These are phyloP conservation scores for Platycheirus albimanus DNA, from an alignment of 2,888 invertebrate genomes.

Conservation along the genomic window DNA sequence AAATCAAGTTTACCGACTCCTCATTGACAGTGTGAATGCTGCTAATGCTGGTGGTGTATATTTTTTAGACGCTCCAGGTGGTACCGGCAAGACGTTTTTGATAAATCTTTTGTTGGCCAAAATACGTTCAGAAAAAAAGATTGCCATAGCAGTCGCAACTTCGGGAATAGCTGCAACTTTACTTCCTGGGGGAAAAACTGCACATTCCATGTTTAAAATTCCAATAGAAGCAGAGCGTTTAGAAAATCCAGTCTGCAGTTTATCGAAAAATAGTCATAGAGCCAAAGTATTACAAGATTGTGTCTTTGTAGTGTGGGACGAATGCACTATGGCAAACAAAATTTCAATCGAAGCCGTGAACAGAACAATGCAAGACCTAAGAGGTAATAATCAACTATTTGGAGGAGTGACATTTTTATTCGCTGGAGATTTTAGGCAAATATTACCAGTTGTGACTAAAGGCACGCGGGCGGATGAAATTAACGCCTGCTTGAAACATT, in stretches of 20 bases:
- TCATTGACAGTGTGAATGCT: too few relatives aligned
- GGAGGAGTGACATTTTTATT: too few relatives aligned
- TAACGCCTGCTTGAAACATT: too few relatives aligned
- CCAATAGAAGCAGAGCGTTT: too few relatives aligned
- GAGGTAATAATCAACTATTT: neutral
- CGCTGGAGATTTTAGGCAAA: too few relatives aligned
- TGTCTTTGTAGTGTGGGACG: conserved; percentile 5
- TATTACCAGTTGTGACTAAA: too few relatives aligned
- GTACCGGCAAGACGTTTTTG: conserved; percentile 33
- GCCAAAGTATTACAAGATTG: neutral
- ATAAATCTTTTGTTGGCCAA: conserved; percentile 72
- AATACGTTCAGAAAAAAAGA: conserved; percentile 74
- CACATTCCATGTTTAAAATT: neutral
- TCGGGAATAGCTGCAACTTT: conserved; percentile 78
- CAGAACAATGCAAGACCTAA: conserved; percentile 3
- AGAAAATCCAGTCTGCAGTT: too few relatives aligned
- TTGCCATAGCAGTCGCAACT: conserved; percentile 79
- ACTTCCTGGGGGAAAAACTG: conserved; percentile 74
- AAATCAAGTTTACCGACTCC: too few relatives aligned
- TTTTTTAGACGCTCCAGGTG: conserved; percentile 63
- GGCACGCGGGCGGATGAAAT: too few relatives aligned
- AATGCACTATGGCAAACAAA: conserved; percentile 17
- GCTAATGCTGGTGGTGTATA: neutral
- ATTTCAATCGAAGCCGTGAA: conserved; percentile 14
- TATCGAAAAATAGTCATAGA: too few relatives aligned